Evolutionary conservation across 2,888 invertebrate genomes (phyloP).

Genomic region (Anthophora plumipes): DNA sequence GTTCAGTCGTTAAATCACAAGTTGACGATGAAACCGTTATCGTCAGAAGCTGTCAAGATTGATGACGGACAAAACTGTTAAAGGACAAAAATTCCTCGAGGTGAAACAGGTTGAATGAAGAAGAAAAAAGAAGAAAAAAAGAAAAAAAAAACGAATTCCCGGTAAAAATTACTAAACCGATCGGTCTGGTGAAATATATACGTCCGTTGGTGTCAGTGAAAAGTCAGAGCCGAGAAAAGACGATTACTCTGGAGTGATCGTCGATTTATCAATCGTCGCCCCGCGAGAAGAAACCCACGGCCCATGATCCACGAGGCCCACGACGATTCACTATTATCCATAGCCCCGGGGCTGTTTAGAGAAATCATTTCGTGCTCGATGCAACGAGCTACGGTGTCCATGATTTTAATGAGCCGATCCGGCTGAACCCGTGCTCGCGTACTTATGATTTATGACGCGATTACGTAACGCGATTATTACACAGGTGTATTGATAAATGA

Average conservation of each 20-base stretch:
- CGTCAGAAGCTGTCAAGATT: background rate
- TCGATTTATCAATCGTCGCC: conserved; percentile 60
- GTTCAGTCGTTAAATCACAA: background rate
- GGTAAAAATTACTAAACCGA: conserved; percentile 32
- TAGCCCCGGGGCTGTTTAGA: conserved; percentile 72
- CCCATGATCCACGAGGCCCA: conserved; percentile 34
- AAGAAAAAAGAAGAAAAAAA: background rate
- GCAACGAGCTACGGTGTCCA: conserved; percentile 67
- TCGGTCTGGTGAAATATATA: conserved; percentile 7
- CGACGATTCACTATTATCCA: conserved; percentile 68
- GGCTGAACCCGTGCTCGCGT: conserved; percentile 36
- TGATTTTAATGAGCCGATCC: conserved; percentile 77
- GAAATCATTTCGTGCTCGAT: conserved; percentile 76
- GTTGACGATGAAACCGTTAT: background rate
- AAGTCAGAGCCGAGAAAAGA: conserved; percentile 44
- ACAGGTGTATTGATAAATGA: conserved; percentile 80
- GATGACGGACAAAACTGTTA: conserved; percentile 14
- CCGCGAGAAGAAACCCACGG: conserved; percentile 48
- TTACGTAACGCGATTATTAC: conserved; percentile 81
- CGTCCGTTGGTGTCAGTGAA: conserved; percentile 23
- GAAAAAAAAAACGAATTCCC: background rate
- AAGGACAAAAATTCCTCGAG: conserved; percentile 14
- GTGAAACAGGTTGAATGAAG: too few relatives aligned
- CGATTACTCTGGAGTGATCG: conserved; percentile 45
- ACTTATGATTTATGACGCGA: conserved; percentile 78